Evolutionary conservation across 1,140 invertebrate species (phyloP).

Genomic region (Andricus grossulariae): DNA sequence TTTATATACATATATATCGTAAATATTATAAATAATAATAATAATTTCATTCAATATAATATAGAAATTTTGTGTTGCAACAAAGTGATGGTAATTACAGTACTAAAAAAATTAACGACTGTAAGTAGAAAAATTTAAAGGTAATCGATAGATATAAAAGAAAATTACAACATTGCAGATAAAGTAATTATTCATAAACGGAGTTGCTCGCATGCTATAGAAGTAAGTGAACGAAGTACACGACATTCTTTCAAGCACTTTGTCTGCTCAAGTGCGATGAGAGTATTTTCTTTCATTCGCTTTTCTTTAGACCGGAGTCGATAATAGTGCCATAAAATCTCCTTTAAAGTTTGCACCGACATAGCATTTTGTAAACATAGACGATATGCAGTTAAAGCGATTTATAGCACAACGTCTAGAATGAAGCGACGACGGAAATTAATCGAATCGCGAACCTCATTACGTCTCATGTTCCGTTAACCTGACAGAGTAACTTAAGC

Average conservation of each 20-base stretch:
- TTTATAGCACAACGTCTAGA: background rate
- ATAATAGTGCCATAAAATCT: constrained; percentile 10
- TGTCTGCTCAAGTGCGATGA: constrained; percentile 11
- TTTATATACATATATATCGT: too few species aligned
- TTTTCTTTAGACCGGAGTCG: background rate
- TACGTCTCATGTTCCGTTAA: constrained; percentile 3
- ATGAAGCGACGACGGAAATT: constrained; percentile 10
- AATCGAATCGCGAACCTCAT: constrained; percentile 12
- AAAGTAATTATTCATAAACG: constrained; percentile 14
- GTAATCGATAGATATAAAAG: background rate
- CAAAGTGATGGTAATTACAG: background rate
- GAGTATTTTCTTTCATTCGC: constrained; percentile 6
- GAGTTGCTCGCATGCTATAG: background rate
- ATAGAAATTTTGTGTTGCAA: too few species aligned
- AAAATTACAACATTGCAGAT: background rate
- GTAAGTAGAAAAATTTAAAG: background rate
- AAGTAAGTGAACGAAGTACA: background rate
- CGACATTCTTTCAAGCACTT: constrained; percentile 6
- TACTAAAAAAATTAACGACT: background rate
- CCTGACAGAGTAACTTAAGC: constrained; percentile 12
- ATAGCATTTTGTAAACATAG: constrained; percentile 5
- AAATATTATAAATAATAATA: too few species aligned
- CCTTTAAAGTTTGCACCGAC: constrained; percentile 3
- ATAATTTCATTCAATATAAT: too few species aligned
- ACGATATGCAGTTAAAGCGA: constrained; percentile 13